Conservation (phyloP, 1,140 invertebrate genomes). For the Papilio dardanus region DNA sequence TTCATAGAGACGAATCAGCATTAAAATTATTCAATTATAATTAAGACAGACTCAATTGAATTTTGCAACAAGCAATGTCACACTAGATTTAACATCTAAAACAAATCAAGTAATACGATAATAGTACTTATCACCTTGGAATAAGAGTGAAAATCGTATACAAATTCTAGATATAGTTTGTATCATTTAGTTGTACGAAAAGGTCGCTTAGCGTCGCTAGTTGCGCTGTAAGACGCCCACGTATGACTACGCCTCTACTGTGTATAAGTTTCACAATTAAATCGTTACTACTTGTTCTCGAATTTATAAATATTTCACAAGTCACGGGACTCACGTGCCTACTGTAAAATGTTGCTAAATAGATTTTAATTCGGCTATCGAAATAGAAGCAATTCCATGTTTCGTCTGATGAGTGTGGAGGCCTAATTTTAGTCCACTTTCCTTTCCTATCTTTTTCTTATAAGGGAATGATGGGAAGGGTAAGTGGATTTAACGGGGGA, state of each 20-base stretch:
- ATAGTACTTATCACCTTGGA: background rate
- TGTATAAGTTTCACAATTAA: slow-evolving; percentile 47
- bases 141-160: background rate
- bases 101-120: background rate
- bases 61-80: slow-evolving; percentile 30
- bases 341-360: background rate
- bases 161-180: background rate
- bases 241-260: slow-evolving; percentile 47
- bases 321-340: too few relatives aligned
- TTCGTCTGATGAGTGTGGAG: too few relatives aligned
- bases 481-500: too few relatives aligned
- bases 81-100: background rate
- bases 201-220: slow-evolving; percentile 38
- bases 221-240: slow-evolving; percentile 42
- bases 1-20: background rate
- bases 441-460: too few relatives aligned
- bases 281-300: slow-evolving; percentile 46
- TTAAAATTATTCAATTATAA: slow-evolving; percentile 10
- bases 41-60: slow-evolving; percentile 23
- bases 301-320: too few relatives aligned
- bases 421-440: too few relatives aligned
- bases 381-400: too few relatives aligned
- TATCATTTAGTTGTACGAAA: slow-evolving; percentile 27
- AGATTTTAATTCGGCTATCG: too few relatives aligned
- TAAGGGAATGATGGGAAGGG: too few relatives aligned